phyloP scores from a whole-genome alignment of 2,113 vertebrate species.

The Elaphurus davidianus region DNA sequence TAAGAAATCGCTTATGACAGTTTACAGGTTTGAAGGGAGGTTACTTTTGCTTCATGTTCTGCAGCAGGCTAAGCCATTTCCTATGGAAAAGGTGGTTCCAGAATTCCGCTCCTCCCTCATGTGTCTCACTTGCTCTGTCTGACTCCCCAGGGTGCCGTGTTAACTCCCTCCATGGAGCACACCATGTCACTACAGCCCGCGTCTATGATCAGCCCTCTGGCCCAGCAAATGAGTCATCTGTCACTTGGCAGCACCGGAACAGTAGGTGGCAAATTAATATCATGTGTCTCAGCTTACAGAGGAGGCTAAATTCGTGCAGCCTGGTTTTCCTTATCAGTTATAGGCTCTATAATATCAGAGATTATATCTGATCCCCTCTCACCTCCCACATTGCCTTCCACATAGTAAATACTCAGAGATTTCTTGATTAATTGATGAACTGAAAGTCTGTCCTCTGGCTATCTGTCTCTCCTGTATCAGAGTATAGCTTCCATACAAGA shows the following conservation, averaged over 20 bases:
- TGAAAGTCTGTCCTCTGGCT: background rate
- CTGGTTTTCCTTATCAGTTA: background rate
- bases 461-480: background rate
- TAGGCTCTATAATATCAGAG: background rate
- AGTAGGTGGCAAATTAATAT: constrained; percentile 80
- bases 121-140: constrained; percentile 24
- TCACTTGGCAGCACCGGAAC: constrained; percentile 90
- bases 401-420: background rate
- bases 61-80: background rate
- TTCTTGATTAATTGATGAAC: constrained; percentile 3
- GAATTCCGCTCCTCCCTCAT: background rate
- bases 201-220: constrained; percentile 93
- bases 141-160: constrained; percentile 90
- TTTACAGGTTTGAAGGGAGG: background rate
- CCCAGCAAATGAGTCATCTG: constrained; percentile 99
- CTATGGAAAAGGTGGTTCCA: constrained; percentile 14
- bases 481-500: background rate
- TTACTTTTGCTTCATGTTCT: constrained; percentile 18
- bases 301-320: background rate
- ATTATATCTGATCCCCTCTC: background rate
- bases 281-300: constrained; percentile 24
- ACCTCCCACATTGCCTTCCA: background rate
- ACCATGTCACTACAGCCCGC: constrained; percentile 97
- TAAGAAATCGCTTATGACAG: background rate
- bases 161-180: constrained; percentile 98